phyloP scores from a whole-genome alignment of 2,888 invertebrate species.

The Epinotia ramella region DNA sequence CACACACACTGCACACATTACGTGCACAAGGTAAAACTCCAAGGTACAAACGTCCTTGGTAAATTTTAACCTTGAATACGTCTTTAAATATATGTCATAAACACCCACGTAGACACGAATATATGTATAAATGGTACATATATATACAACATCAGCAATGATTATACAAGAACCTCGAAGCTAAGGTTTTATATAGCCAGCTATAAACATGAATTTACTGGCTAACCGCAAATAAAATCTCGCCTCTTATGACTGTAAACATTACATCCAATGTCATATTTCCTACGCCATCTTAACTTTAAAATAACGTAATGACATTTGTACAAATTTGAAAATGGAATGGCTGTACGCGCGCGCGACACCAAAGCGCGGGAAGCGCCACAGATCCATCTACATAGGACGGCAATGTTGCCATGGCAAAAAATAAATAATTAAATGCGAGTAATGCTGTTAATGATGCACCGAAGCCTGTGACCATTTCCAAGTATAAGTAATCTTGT shows the following conservation, averaged over 20 bases:
- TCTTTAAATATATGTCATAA: background rate
- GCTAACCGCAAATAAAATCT: slow-evolving; percentile 78
- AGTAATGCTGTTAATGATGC: slow-evolving; percentile 80
- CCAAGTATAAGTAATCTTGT: slow-evolving; percentile 81
- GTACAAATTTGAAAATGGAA: slow-evolving; percentile 25
- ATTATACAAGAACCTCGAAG: slow-evolving; percentile 40
- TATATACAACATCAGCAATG: slow-evolving; percentile 8
- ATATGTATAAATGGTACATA: background rate
- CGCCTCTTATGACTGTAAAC: slow-evolving; percentile 60
- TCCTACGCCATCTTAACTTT: slow-evolving; percentile 18
- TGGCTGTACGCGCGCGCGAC: slow-evolving; percentile 6
- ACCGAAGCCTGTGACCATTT: slow-evolving; percentile 73
- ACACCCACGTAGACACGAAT: slow-evolving; percentile 10
- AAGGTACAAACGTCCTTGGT: background rate
- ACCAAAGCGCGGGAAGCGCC: slow-evolving; percentile 31
- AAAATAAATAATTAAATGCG: slow-evolving; percentile 74
- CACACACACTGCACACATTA: no score
- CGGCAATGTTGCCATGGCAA: slow-evolving; percentile 47
- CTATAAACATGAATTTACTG: slow-evolving; percentile 72
- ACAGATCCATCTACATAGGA: slow-evolving; percentile 36
- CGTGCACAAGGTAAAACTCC: background rate
- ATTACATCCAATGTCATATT: slow-evolving; percentile 37
- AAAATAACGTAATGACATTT: slow-evolving; percentile 5
- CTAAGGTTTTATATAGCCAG: slow-evolving; percentile 55
- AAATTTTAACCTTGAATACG: background rate